These are phyloP conservation scores for Drosophila suzukii DNA, from an alignment of 1,140 invertebrate genomes.

Conservation along the genomic window DNA sequence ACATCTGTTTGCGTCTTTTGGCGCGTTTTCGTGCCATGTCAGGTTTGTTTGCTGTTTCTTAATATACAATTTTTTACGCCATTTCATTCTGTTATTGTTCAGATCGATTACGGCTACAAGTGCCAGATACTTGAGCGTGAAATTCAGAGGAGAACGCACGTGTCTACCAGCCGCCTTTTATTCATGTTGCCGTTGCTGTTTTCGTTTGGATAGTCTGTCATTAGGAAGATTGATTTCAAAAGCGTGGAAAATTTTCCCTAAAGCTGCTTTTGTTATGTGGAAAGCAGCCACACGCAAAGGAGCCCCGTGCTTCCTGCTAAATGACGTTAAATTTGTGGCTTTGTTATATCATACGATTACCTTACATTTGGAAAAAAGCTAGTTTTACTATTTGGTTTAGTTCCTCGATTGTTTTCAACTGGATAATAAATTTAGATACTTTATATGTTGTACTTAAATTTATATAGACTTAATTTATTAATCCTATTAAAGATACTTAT, in stretches of 20 bases:
- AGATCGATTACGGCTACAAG: slow-evolving; percentile 77
- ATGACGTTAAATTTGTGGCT: slow-evolving; percentile 7
- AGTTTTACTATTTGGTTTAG: not conserved
- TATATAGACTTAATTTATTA: no score
- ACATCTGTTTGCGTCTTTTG: slow-evolving; percentile 38
- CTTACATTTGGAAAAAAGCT: not conserved
- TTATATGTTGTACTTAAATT: no score
- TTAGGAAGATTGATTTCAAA: slow-evolving; percentile 82
- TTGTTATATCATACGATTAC: not conserved
- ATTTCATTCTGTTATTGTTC: slow-evolving; percentile 68
- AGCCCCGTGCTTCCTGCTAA: not conserved
- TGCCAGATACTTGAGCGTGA: slow-evolving; percentile 80
- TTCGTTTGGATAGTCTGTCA: slow-evolving; percentile 59
- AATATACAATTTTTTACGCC: slow-evolving; percentile 53
- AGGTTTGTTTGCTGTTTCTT: slow-evolving; percentile 55
- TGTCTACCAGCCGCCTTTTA: slow-evolving; percentile 59
- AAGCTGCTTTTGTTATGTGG: slow-evolving; percentile 52
- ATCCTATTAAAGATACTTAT: no score
- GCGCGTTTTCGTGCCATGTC: slow-evolving; percentile 38
- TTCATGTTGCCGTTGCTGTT: slow-evolving; percentile 16
- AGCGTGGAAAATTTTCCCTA: slow-evolving; percentile 52
- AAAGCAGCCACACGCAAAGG: slow-evolving; percentile 46
- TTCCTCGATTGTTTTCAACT: not conserved
- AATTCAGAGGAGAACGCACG: slow-evolving; percentile 65
- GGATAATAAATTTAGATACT: no score